Evolutionary conservation across 2,113 vertebrate species (phyloP).

Genomic region (Planiliza haematocheilus): DNA sequence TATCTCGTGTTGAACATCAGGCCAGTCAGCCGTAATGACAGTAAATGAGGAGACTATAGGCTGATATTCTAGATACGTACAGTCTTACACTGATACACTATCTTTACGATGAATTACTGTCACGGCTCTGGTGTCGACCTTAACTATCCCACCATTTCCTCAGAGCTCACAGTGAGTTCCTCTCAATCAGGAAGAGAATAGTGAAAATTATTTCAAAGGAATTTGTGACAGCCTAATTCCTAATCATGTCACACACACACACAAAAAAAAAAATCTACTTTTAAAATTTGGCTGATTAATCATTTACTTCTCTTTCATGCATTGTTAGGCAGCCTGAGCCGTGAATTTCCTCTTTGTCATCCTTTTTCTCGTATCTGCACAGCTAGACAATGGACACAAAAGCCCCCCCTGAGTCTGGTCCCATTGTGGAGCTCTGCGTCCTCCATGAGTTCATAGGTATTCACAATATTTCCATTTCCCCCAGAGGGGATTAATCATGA

Average conservation of each 20-base stretch:
- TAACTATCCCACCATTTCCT: constrained; percentile 5
- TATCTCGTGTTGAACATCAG: constrained; percentile 16
- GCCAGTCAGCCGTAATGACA: constrained; percentile 5
- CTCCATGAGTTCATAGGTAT: constrained; percentile 72
- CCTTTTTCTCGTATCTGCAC: constrained; percentile 11
- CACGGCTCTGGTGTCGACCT: background rate
- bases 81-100: background rate
- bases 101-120: constrained; percentile 14
- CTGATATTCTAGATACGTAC: constrained; percentile 1
- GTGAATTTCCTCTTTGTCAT: constrained; percentile 34
- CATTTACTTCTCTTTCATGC: constrained; percentile 21
- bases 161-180: constrained; percentile 10
- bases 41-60: constrained; percentile 28
- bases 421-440: constrained; percentile 46
- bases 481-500: constrained; percentile 81
- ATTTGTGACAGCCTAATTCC: constrained; percentile 16
- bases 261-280: constrained; percentile 25
- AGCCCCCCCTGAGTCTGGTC: constrained; percentile 9
- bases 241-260: constrained; percentile 34
- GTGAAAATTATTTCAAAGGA: constrained; percentile 14
- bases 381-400: constrained; percentile 45
- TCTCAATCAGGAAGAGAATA: constrained; percentile 16
- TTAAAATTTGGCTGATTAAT: constrained; percentile 48
- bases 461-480: constrained; percentile 81
- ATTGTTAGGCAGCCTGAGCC: constrained; percentile 24